phyloP scores from a whole-genome alignment of 2,797 vertebrate genomes.

The Hirundo rustica region DNA sequence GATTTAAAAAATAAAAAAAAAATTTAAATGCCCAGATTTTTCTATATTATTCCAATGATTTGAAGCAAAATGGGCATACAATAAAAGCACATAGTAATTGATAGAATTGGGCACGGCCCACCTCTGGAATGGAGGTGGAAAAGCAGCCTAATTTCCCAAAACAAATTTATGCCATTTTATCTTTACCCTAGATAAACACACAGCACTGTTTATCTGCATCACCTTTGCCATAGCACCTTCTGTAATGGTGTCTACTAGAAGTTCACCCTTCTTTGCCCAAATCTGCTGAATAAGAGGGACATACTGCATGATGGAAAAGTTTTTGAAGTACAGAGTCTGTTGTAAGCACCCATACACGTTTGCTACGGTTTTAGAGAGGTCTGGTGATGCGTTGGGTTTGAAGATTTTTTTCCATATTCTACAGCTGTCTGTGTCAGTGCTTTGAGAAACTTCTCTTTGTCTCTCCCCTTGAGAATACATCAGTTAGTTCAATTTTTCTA shows the following conservation, averaged over 20 bases:
- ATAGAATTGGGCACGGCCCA: background rate
- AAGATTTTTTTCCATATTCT: background rate
- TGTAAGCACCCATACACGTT: accelerated
- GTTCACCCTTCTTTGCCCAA: background rate
- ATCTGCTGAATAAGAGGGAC: background rate
- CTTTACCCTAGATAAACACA: background rate
- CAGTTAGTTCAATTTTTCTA: background rate
- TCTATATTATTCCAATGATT: background rate
- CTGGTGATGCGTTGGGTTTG: background rate
- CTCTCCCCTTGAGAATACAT: background rate
- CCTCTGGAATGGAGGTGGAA: background rate
- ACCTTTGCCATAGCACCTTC: background rate
- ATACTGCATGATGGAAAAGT: accelerated
- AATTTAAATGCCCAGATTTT: background rate
- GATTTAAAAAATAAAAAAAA: background rate
- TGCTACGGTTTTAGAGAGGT: accelerated
- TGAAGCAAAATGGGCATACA: background rate
- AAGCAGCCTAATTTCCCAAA: background rate
- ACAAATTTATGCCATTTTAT: accelerated
- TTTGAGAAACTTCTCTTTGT: background rate
- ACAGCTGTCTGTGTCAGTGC: accelerated
- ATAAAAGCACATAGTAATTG: background rate
- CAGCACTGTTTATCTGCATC: background rate
- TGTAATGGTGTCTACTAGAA: background rate
- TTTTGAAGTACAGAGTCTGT: background rate